A percentile compares a stretch with the other conserved stretches of the same genome.
Conservation (phyloP, 1,140 invertebrate species). For the Phthorimaea operculella region DNA sequence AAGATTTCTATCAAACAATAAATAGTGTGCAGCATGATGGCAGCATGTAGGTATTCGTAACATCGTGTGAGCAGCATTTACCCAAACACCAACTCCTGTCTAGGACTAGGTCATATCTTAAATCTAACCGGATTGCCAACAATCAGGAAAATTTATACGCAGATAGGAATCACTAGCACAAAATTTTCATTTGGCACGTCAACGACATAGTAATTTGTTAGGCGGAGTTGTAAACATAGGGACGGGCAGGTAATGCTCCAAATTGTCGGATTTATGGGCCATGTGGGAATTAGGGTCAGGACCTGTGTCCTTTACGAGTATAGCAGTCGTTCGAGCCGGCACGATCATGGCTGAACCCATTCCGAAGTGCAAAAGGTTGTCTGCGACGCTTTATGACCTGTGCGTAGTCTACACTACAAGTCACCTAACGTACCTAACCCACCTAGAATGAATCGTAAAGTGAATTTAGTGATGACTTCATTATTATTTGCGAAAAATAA, state of each 20-base stretch:
- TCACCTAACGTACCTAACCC: neutral
- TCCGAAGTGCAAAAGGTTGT: neutral
- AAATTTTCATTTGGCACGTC: neutral
- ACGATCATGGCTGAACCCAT: neutral
- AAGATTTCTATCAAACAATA: no score
- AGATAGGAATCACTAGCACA: neutral
- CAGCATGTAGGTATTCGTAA: no score
- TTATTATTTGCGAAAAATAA: neutral
- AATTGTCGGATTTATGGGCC: conserved; percentile 39
- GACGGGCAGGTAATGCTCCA: conserved; percentile 29
- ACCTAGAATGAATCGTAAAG: neutral
- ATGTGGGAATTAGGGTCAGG: conserved; percentile 34
- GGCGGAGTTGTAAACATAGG: conserved; percentile 28
- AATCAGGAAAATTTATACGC: neutral
- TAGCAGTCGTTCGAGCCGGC: neutral
- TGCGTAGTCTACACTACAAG: no score
- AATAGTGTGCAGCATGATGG: no score
- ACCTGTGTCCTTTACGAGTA: conserved; percentile 22
- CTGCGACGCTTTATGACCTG: neutral
- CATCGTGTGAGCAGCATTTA: no score
- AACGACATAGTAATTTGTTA: conserved; percentile 7
- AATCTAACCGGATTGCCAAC: no score
- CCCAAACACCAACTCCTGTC: no score
- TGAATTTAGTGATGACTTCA: neutral
- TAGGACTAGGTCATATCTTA: no score